Conservation (phyloP, 2,888 invertebrate species). For the Thera britannica region DNA sequence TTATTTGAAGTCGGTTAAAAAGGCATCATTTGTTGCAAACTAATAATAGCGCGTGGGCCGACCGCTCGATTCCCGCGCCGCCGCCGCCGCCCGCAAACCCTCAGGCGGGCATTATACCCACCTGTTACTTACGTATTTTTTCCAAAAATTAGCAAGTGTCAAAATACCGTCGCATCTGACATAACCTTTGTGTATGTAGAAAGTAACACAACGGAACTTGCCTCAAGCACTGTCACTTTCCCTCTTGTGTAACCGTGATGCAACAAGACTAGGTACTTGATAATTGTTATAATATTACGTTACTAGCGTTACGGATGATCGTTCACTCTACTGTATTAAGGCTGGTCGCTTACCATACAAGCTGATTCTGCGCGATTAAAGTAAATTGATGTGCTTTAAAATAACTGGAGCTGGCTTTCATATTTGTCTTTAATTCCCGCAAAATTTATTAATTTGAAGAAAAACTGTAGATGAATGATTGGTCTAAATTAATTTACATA, state of each 20-base stretch:
- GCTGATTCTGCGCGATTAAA: too few species aligned
- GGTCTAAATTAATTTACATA: too few species aligned
- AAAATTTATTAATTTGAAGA: too few species aligned
- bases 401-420: too few species aligned
- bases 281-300: constrained; percentile 39
- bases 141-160: constrained; percentile 3
- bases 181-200: constrained; percentile 36
- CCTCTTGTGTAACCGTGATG: constrained; percentile 50
- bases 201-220: constrained; percentile 55
- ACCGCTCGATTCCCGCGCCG: too few species aligned
- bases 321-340: not conserved
- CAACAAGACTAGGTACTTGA: constrained; percentile 40
- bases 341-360: too few species aligned
- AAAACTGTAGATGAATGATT: too few species aligned
- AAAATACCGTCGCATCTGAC: constrained; percentile 11
- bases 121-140: not conserved
- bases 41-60: too few species aligned
- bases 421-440: too few species aligned
- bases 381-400: too few species aligned
- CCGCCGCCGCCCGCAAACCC: not conserved
- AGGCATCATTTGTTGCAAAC: too few species aligned
- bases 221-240: constrained; percentile 56
- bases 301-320: constrained; percentile 39
- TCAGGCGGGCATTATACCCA: not conserved
- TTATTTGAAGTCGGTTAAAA: too few species aligned